Evolutionary conservation across 2,888 invertebrate species (phyloP), one percentile per base, ranked within the genome.

Genomic region (Colostygia pectinataria): DNA sequence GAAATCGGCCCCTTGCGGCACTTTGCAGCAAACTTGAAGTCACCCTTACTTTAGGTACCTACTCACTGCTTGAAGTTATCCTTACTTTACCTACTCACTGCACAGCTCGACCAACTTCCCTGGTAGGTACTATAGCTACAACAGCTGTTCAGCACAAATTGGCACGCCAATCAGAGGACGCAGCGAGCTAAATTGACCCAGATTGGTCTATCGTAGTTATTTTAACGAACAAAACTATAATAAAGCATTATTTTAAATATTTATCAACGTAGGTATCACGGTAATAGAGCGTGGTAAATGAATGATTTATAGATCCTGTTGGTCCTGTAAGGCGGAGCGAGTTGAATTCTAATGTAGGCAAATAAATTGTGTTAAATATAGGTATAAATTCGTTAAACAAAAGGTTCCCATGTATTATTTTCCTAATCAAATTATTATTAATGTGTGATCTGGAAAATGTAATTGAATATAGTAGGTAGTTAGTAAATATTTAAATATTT

Each of bases 331-430:
- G 25, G 12, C 18, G 25, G 36, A 33, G 45, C 53, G 50, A 53
- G 55, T 53, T 53, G 37, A 53, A 36, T 31, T 54, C 54, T 61
- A 45, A 65, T 63, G 55, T 61, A 36, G 20, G 33, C 23, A 43
- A 27, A 15, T 33, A 33, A 9, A n/a, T n/a, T n/a, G n/a, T n/a
- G n/a, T n/a, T n/a, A n/a, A n/a, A n/a, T n/a, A n/a, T n/a, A n/a
- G n/a, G n/a, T n/a, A n/a, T n/a, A n/a, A n/a, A n/a, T n/a, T n/a
- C n/a, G n/a, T n/a, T n/a, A n/a, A n/a, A n/a, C 39, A 39, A 42
- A 46, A 32, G 33, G 33, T 46, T 51, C 28, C 13, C 41, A 46
- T 15, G 13, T 49, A 25, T n/a, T n/a, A 29, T 34, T 14, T 18
- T 2, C n/a, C 20, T 20, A 4, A 4, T 8, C 12, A 13, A 20